phyloP scores from a whole-genome alignment of 1,140 invertebrate genomes.

The Amphibalanus amphitrite region DNA sequence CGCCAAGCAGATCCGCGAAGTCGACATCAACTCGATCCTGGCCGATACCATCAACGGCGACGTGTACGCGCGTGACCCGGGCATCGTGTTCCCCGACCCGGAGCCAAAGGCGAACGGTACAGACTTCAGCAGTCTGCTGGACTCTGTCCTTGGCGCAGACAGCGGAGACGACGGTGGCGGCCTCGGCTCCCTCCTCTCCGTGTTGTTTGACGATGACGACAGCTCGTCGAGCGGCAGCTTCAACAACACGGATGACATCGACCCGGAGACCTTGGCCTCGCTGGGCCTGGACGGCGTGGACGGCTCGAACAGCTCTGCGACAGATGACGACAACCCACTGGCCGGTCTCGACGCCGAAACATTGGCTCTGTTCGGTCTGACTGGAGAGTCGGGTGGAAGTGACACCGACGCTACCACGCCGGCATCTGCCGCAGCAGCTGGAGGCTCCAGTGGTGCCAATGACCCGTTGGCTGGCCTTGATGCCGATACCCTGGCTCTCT shows the following conservation, averaged over 20 bases:
- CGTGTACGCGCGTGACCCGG: neutral
- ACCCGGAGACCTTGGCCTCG: neutral
- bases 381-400: too few relatives aligned
- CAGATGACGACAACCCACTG: neutral
- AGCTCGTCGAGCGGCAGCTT: neutral
- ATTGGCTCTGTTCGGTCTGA: neutral
- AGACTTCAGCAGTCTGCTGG: neutral
- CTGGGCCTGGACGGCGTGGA: neutral
- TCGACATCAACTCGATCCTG: neutral
- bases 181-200: neutral
- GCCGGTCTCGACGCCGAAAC: neutral
- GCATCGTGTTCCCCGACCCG: conserved; percentile 2
- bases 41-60: neutral
- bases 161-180: neutral
- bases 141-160: neutral
- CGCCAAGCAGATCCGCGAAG: neutral
- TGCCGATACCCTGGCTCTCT: neutral
- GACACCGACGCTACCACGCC: neutral
- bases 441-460: too few relatives aligned
- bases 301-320: neutral
- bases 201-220: neutral
- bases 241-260: neutral
- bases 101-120: neutral
- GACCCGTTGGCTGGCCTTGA: too few relatives aligned
- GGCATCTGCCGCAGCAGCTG: too few relatives aligned